phyloP scores from a whole-genome alignment of 2,888 invertebrate species.

The Tetheella fluctuosa region DNA sequence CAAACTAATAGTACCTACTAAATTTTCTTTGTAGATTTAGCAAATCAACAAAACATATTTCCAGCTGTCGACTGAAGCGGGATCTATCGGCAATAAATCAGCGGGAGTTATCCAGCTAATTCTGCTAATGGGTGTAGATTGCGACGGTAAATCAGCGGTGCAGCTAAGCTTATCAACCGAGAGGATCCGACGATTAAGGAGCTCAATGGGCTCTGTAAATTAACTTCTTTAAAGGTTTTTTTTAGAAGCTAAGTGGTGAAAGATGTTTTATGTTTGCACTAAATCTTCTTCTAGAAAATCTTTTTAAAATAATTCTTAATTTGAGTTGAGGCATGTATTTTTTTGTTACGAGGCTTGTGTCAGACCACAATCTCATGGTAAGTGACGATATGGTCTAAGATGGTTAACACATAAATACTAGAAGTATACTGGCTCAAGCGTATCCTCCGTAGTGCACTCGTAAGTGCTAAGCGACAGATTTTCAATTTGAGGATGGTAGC shows the following conservation, averaged over 20 bases:
- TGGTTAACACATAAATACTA: too few relatives aligned
- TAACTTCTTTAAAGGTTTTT: constrained; percentile 1
- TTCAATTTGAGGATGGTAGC: too few relatives aligned
- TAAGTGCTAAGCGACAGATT: too few relatives aligned
- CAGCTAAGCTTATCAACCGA: constrained; percentile 37
- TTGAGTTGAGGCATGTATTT: too few relatives aligned
- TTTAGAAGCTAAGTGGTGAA: not conserved
- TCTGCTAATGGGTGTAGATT: constrained; percentile 36
- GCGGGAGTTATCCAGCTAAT: constrained; percentile 32
- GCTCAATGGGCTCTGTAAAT: constrained; percentile 2
- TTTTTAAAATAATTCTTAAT: too few relatives aligned
- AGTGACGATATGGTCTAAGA: too few relatives aligned
- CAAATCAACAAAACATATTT: constrained; percentile 12
- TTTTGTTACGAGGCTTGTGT: too few relatives aligned
- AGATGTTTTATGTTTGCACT: constrained; percentile 1
- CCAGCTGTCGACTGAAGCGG: constrained; percentile 9
- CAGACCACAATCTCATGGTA: too few relatives aligned
- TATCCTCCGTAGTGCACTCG: too few relatives aligned
- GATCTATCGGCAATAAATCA: constrained; percentile 36
- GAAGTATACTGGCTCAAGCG: too few relatives aligned
- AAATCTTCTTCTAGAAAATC: constrained; percentile 5
- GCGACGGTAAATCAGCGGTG: constrained; percentile 36
- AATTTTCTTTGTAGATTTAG: not conserved
- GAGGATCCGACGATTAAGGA: constrained; percentile 17
- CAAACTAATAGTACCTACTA: not conserved